Conservation (phyloP, 2,888 invertebrate genomes). For the Oasisia sp. region DNA sequence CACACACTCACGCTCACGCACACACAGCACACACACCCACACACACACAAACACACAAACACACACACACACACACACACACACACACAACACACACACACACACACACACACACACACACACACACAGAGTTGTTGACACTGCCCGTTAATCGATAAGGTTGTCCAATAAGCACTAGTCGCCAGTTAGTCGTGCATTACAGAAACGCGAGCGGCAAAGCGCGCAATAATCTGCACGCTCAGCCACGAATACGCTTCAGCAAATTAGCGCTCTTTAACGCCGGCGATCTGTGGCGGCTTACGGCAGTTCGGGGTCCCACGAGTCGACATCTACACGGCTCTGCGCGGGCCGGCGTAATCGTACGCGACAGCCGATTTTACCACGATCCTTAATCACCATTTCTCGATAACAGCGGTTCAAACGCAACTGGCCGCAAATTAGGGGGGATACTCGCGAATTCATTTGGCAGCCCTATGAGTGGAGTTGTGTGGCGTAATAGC, state of each 20-base stretch:
- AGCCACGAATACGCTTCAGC: not conserved
- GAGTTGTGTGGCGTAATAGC: not conserved
- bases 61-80: too few relatives aligned
- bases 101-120: too few relatives aligned
- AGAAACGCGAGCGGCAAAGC: not conserved
- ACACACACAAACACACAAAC: too few relatives aligned
- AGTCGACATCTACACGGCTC: not conserved
- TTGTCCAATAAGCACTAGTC: not conserved
- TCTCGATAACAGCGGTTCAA: not conserved
- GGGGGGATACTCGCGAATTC: not conserved
- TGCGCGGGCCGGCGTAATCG: not conserved
- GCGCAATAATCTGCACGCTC: not conserved
- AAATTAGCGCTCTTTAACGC: not conserved
- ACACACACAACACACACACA: too few relatives aligned
- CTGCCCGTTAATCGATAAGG: not conserved
- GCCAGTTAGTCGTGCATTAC: conserved; percentile 5
- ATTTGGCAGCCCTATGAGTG: not conserved
- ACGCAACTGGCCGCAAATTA: not conserved
- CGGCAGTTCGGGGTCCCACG: not conserved
- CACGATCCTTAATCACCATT: conserved; percentile 3
- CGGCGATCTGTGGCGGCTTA: not conserved
- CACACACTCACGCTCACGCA: too few relatives aligned
- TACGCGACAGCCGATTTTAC: not conserved
- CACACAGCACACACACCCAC: too few relatives aligned
- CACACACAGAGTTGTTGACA: not conserved